Evolutionary conservation across 2,888 invertebrate species (phyloP), one percentile per base, ranked within the genome.

Genomic region (Trisateles emortualis): DNA sequence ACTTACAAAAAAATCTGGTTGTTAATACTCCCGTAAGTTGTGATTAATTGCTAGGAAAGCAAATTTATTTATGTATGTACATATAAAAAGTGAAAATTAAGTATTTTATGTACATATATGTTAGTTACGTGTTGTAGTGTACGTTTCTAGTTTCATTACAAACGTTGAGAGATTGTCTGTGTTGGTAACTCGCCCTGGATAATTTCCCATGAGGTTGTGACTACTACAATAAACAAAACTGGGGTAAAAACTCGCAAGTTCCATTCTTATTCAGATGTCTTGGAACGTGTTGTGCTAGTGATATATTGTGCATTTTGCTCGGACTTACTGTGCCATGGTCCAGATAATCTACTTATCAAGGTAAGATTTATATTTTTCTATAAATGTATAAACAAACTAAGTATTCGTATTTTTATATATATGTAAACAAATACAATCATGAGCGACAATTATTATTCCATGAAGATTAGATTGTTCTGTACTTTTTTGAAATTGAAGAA

Each of bases 141-240:
- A 81, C 71, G 68, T 76, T 75, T 81, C 59, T 76, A 73, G 74
- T 79, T 74, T 67, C 74, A 76, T 77, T 76, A 79, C 74, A 77
- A 79, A 77, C 72, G 76, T 76, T 78, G 74, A 80, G 75, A 79
- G 80, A 80, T 83, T 86, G 78, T 81, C 73, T 67, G 78, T 78
- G 79, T 72, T 78, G 72, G 76, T 73, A 75, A 79, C 75, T 80
- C 72, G 76, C 72, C 65, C 76, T 76, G 76, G 77, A 73, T 86
- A 83, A 87, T 88, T 89, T 89, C 86, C 86, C 86, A 72, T 58
- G 88, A 84, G 92, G 90, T 92, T 90, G 91, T 90, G 90, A 89
- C 81, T 85, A 79, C 75, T 82, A 83, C 79, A 79, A 84, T 87
- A 87, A 84, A 83, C 75, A 78, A 78, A n/a, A 86, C 82, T 82